A percentile compares a stretch with the other conserved stretches of the same genome.
These are phyloP conservation scores for Threskiornis aethiopicus DNA, from an alignment of 2,797 vertebrate species.

Conservation along the genomic window DNA sequence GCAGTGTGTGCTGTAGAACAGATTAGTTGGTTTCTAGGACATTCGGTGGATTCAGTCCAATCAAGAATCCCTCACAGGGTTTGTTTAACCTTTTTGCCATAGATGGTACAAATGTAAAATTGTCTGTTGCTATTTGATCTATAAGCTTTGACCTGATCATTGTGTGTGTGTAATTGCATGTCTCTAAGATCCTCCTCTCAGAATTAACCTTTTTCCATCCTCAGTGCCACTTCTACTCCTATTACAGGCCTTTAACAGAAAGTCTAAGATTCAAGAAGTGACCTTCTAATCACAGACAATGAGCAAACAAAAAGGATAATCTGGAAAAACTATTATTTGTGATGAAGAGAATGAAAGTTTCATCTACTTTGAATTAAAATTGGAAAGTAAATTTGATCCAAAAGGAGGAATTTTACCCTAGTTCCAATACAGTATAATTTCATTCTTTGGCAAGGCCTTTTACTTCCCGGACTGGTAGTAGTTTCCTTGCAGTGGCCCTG, in stretches of 20 bases:
- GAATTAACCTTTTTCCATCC: background rate
- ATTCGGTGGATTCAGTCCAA: background rate
- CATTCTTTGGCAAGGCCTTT: background rate
- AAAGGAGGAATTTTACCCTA: background rate
- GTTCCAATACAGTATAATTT: background rate
- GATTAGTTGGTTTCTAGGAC: background rate
- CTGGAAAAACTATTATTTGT: background rate
- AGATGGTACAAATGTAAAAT: background rate
- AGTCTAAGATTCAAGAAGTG: background rate
- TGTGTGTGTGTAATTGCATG: background rate
- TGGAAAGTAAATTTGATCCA: background rate
- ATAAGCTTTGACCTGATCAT: background rate
- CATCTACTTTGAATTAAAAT: background rate
- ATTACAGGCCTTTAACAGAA: background rate
- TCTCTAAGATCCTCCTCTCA: background rate
- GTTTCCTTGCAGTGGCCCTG: background rate
- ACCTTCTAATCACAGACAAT: background rate
- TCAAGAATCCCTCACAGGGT: background rate
- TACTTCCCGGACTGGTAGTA: background rate
- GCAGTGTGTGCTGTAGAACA: background rate
- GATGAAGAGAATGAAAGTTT: background rate
- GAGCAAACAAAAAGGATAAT: background rate
- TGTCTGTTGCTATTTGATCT: background rate
- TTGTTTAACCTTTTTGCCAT: background rate
- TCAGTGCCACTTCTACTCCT: background rate